These are phyloP conservation scores for Rhodophaea formosa DNA, from an alignment of 2,888 invertebrate genomes.

Conservation along the genomic window DNA sequence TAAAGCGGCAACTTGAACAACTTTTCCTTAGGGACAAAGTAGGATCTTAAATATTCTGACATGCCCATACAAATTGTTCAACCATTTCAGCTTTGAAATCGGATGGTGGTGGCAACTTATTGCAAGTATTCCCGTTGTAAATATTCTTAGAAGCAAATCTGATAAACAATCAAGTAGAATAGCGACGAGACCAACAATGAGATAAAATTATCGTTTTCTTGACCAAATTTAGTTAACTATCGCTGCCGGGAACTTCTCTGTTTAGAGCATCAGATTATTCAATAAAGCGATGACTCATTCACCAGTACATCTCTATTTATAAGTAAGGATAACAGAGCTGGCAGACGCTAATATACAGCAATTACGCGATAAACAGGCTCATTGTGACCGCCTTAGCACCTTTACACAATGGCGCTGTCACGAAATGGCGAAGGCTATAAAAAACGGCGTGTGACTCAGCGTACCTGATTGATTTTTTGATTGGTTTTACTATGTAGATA, in stretches of 20 bases:
- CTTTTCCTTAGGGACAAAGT: too few species aligned
- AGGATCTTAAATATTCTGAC: too few species aligned
- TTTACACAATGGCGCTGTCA: conserved; percentile 34
- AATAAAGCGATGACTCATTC: neutral
- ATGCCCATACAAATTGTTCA: too few species aligned
- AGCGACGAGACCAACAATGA: neutral
- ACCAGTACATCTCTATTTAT: neutral
- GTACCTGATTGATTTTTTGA: conserved; percentile 4
- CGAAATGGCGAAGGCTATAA: conserved; percentile 24
- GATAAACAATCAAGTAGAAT: too few species aligned
- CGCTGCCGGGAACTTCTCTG: neutral
- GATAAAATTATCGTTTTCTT: neutral
- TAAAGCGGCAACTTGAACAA: too few species aligned
- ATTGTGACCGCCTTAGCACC: conserved; percentile 35
- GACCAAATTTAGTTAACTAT: neutral
- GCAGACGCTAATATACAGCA: conserved; percentile 24
- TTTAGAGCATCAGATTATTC: neutral
- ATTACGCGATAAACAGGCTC: conserved; percentile 27
- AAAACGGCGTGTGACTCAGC: conserved; percentile 2
- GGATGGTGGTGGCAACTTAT: too few species aligned
- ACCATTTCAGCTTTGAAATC: too few species aligned
- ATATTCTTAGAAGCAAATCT: too few species aligned
- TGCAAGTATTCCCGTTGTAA: too few species aligned
- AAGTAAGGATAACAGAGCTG: conserved; percentile 18
- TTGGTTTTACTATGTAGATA: conserved; percentile 8